Evolutionary conservation across 2,113 vertebrate species (phyloP).

Genomic region (Anser brachyrhynchus): DNA sequence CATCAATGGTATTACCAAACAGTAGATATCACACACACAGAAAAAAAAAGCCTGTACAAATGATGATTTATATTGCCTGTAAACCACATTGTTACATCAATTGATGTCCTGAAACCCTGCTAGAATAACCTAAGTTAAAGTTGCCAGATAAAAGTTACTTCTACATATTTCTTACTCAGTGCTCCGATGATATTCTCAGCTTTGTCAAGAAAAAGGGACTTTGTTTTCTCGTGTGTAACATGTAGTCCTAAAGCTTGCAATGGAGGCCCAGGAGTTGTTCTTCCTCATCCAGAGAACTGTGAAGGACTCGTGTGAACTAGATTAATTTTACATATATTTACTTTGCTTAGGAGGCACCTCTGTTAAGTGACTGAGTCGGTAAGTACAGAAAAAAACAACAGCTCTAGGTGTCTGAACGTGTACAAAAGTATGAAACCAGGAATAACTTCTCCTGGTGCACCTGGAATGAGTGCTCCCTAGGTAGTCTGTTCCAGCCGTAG

Average conservation of each 20-base stretch:
- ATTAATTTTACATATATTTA: background rate
- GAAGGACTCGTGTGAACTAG: background rate
- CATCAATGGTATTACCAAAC: background rate
- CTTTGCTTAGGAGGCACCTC: background rate
- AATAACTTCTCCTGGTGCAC: background rate
- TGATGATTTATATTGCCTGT: background rate
- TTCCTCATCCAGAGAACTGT: background rate
- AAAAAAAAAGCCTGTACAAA: background rate
- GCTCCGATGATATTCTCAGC: background rate
- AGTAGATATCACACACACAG: background rate
- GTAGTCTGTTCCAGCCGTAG: background rate
- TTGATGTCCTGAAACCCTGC: background rate
- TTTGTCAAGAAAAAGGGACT: background rate
- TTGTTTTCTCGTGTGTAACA: background rate
- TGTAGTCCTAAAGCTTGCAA: background rate
- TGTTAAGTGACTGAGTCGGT: background rate
- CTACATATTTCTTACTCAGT: background rate
- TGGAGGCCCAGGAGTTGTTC: background rate
- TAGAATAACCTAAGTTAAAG: background rate
- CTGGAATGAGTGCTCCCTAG: background rate
- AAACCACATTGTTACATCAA: background rate
- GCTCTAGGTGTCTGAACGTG: background rate
- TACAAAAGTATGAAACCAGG: background rate
- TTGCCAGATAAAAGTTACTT: background rate
- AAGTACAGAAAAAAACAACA: background rate